phyloP scores from a whole-genome alignment of 2,797 vertebrate species.

The Halcyon chelicuti region DNA sequence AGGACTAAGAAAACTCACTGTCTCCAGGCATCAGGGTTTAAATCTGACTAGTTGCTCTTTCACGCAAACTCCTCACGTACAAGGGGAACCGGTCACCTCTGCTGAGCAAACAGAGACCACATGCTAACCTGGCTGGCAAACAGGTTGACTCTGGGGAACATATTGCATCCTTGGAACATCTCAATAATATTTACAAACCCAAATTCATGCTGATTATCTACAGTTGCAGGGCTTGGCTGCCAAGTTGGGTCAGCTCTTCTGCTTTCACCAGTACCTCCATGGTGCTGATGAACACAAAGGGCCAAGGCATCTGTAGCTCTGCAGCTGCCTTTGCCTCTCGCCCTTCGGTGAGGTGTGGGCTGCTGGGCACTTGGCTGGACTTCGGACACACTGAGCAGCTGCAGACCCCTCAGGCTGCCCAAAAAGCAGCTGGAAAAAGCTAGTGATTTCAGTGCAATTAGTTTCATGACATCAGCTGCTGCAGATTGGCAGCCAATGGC shows the following conservation, averaged over 20 bases:
- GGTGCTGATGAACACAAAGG: not conserved
- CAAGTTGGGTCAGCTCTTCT: not conserved
- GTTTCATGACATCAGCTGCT: not conserved
- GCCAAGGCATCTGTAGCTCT: not conserved
- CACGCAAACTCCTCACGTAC: not conserved
- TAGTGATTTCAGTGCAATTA: not conserved
- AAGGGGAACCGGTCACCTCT: not conserved
- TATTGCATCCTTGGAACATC: not conserved
- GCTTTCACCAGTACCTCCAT: fast-evolving
- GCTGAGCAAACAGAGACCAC: conserved; percentile 5
- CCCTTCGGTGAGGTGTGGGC: not conserved
- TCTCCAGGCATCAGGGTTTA: not conserved
- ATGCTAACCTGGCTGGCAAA: conserved; percentile 4
- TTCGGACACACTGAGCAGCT: not conserved
- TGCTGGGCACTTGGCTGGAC: not conserved
- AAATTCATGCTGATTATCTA: not conserved
- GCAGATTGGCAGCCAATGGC: not conserved
- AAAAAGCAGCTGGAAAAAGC: not conserved
- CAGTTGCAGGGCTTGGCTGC: not conserved
- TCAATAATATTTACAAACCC: conserved; percentile 45
- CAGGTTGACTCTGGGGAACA: not conserved
- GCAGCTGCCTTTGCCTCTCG: not conserved
- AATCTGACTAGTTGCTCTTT: not conserved
- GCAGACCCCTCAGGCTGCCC: not conserved
- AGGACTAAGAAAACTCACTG: not conserved